Base-by-base conservation (phyloP, 2,113 vertebrate genomes). In the Chaenocephalus aceratus region DNA sequence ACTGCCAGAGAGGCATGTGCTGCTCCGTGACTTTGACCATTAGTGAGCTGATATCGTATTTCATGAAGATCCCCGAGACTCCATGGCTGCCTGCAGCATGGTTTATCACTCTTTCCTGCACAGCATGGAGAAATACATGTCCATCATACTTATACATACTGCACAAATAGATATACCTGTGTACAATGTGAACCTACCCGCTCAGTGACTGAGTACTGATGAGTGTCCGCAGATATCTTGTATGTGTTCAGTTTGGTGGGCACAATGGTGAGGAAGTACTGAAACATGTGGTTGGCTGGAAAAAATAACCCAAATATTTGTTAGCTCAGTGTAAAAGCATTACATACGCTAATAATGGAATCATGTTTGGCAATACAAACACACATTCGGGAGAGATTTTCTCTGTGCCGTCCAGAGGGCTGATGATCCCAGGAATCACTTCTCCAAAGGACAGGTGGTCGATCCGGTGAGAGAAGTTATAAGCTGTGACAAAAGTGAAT, bases 1-100 rank as follows among this genome's bases (percentile, higher is more conserved):
- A 99, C 94, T 98, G 96, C 97, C 98, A 99, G 26, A 99, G 94
- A 7, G 98, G 98, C 98, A 99, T 99, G 89, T 99, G 97, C 78
- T 99, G 96, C 92, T 99, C 98, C 0, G 97, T 99, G 80, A 99
- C 97, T 0, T 94, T 97, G 81, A 99, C 98, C 98, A 97, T 99
- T 2, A 99, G 95, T 41, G 98, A 99, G 88, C 96, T 99, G 91
- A 99, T 96, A 66, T 99, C 98, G 0, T 99, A 99, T 69, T 99
- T 99, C 97, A 99, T 98, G 83, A 99, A 99, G 94, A 99, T 99
- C 84, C 98, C 98, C 2, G 98, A 98, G 67, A 99, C 97, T 0
- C 98, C 98, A 3, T 99, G 98, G 90, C 98, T 99, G 89, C 98
- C 98, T 36, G 96, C 96, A 69, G 97, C 97, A 15, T 99, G 98